Percentiles rank a stretch among this genome's conserved stretches.
Conservation (phyloP, 2,888 invertebrate genomes). For the Drosophila austrosaltans region DNA sequence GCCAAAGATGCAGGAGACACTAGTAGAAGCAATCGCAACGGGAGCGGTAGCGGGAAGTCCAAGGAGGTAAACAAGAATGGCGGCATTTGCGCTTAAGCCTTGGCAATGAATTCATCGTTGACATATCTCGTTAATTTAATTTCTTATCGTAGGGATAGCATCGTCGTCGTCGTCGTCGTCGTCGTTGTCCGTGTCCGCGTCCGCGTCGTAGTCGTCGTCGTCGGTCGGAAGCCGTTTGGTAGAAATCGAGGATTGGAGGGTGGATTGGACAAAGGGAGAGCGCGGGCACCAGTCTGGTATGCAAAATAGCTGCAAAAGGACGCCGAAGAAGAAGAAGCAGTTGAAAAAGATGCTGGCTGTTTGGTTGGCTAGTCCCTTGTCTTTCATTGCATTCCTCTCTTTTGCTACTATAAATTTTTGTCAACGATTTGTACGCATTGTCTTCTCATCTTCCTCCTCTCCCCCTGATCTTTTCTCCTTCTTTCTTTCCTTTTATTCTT, state of each 20-base stretch:
- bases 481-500: slow-evolving; percentile 27
- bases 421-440: slow-evolving; percentile 80
- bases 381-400: slow-evolving; percentile 13
- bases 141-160: slow-evolving; percentile 83
- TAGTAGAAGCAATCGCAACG: slow-evolving; percentile 1
- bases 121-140: slow-evolving; percentile 84
- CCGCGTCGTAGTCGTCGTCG: slow-evolving; percentile 30
- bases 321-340: slow-evolving; percentile 28
- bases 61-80: slow-evolving; percentile 73
- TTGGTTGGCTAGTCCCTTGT: slow-evolving; percentile 6
- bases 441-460: slow-evolving; percentile 37
- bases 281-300: slow-evolving; percentile 61
- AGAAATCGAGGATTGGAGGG: slow-evolving; percentile 36
- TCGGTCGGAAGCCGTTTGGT: slow-evolving; percentile 72
- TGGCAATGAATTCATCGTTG: slow-evolving; percentile 83
- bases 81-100: slow-evolving; percentile 83
- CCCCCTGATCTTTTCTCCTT: slow-evolving; percentile 9
- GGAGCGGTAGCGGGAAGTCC: slow-evolving; percentile 6
- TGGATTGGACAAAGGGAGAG: not conserved
- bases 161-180: slow-evolving; percentile 63
- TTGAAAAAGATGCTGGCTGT: slow-evolving; percentile 6
- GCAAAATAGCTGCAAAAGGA: slow-evolving; percentile 77
- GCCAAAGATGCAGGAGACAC: slow-evolving; percentile 14
- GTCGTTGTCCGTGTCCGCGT: slow-evolving; percentile 19
- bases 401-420: slow-evolving; percentile 78